phyloP scores from a whole-genome alignment of 2,113 vertebrate species.

The Meleagris gallopavo region DNA sequence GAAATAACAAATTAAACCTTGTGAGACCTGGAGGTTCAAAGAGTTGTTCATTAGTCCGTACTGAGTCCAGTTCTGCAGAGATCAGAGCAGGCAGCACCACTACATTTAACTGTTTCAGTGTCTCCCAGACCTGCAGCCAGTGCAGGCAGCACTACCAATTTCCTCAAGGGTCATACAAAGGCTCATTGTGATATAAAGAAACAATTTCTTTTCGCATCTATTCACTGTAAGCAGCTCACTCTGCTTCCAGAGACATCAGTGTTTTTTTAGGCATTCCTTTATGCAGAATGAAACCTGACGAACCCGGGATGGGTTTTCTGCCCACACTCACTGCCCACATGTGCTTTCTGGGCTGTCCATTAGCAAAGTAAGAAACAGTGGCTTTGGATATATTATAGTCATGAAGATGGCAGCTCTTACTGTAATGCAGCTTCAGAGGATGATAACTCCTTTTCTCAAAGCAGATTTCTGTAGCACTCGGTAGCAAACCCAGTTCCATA shows the following conservation, averaged over 20 bases:
- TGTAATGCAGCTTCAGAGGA: background rate
- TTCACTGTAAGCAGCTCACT: background rate
- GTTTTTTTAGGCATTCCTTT: conserved; percentile 17
- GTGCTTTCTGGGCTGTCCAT: background rate
- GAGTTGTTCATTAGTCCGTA: conserved; percentile 42
- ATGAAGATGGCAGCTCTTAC: background rate
- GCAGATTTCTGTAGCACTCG: background rate
- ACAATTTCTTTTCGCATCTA: background rate
- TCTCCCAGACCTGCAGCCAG: background rate
- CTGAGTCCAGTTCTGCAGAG: conserved; percentile 32
- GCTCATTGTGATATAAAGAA: background rate
- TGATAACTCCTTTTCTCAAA: background rate
- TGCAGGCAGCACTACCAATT: background rate
- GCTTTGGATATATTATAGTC: conserved; percentile 8
- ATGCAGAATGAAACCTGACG: background rate
- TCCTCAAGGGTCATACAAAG: background rate
- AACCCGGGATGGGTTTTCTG: conserved; percentile 19
- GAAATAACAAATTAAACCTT: conserved; percentile 53
- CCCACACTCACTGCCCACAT: rapidly evolving
- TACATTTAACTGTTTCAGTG: background rate
- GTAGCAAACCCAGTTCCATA: conserved; percentile 23
- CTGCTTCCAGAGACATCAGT: background rate
- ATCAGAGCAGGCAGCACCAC: conserved; percentile 27
- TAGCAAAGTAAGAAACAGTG: conserved; percentile 41
- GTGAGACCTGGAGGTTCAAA: conserved; percentile 17